Evolutionary conservation across 2,888 invertebrate genomes (phyloP).

Genomic region (Melipona bicolor): DNA sequence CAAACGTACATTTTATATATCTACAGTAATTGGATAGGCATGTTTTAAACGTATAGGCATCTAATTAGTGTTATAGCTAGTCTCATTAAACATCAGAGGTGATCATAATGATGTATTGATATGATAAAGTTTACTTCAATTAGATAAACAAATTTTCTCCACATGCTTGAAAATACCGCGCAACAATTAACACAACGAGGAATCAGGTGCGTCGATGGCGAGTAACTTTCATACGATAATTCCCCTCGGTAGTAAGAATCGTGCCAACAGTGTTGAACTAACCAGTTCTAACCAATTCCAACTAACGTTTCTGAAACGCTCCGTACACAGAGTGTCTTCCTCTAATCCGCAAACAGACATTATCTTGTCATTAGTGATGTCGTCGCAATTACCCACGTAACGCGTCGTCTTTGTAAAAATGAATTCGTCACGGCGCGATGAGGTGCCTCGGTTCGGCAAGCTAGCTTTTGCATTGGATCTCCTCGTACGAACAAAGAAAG

Average conservation of each 20-base stretch:
- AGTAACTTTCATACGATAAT: not conserved
- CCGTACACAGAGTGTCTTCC: constrained; percentile 1
- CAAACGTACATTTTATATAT: no score
- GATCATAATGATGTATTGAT: no score
- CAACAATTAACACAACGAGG: no score
- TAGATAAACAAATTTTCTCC: not conserved
- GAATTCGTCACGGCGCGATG: not conserved
- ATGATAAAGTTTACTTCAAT: no score
- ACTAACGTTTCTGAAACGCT: constrained; percentile 5
- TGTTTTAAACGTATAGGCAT: no score
- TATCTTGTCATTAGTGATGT: constrained; percentile 8
- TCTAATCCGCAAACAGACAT: constrained; percentile 27
- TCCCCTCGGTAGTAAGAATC: not conserved
- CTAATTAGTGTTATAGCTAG: no score
- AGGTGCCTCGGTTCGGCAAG: not conserved
- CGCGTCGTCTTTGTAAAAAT: constrained; percentile 10
- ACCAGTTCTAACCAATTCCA: constrained; percentile 7
- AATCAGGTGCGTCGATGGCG: not conserved
- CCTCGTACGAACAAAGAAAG: not conserved
- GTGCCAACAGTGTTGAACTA: no score
- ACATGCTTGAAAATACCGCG: not conserved
- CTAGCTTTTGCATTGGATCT: not conserved
- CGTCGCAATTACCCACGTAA: constrained; percentile 10
- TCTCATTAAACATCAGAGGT: no score
- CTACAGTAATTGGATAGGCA: no score